Evolutionary conservation across 2,797 vertebrate species (phyloP).

Genomic region (Chiroxiphia lanceolata): DNA sequence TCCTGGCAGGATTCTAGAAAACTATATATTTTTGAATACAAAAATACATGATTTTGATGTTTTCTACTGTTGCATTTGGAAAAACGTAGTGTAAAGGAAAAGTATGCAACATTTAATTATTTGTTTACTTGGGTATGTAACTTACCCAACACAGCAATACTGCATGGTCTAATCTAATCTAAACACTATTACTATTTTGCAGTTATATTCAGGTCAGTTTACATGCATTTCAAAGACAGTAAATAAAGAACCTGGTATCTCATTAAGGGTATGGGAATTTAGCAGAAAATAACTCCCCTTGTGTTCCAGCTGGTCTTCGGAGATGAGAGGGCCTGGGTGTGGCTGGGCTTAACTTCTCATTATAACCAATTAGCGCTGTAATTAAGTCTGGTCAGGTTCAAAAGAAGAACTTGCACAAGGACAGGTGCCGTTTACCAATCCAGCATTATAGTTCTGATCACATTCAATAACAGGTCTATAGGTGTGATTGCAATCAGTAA

Average conservation of each 20-base stretch:
- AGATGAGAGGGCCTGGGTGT: not conserved
- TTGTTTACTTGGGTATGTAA: not conserved
- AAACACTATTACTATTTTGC: not conserved
- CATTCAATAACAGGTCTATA: not conserved
- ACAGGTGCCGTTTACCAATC: not conserved
- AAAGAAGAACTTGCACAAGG: not conserved
- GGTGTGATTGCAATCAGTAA: not conserved
- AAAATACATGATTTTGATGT: not conserved
- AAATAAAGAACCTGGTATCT: not conserved
- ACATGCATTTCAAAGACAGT: not conserved
- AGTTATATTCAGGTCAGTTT: not conserved
- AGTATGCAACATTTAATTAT: not conserved
- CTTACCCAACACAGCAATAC: not conserved
- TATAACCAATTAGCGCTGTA: not conserved
- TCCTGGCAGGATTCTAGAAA: not conserved
- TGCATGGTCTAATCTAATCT: not conserved
- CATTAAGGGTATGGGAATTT: not conserved
- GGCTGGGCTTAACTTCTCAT: not conserved
- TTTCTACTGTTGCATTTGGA: not conserved
- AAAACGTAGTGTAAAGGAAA: not conserved
- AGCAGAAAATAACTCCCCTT: not conserved
- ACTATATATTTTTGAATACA: not conserved
- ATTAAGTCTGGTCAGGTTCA: rapidly evolving
- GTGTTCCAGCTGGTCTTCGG: not conserved
- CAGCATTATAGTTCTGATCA: not conserved